Percentiles rank a stretch among this genome's conserved stretches.
Conservation (phyloP, 2,797 vertebrate genomes). For the Neostethus bicornis region DNA sequence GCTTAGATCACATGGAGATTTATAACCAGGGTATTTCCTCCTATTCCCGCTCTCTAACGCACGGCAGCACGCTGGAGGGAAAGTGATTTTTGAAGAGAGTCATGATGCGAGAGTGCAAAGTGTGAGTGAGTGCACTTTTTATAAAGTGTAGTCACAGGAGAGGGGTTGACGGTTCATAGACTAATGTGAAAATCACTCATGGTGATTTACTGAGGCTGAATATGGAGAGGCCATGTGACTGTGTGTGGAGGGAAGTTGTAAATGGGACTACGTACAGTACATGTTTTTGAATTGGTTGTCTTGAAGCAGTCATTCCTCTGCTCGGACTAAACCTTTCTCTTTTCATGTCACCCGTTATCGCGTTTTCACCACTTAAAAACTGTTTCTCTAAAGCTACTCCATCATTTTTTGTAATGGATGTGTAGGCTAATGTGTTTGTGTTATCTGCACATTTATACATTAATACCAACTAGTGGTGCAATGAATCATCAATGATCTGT, state of each 20-base stretch:
- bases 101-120: conserved; percentile 43
- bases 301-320: neutral
- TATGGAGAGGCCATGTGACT: conserved; percentile 6
- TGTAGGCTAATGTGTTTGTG: conserved; percentile 6
- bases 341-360: conserved; percentile 32
- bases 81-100: conserved; percentile 50
- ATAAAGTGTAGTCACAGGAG: conserved; percentile 55
- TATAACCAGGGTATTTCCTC: conserved; percentile 5
- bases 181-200: conserved; percentile 56
- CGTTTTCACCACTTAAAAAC: conserved; percentile 38
- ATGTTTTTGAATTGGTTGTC: neutral
- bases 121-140: conserved; percentile 54
- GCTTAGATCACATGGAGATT: conserved; percentile 4
- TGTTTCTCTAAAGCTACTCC: conserved; percentile 36
- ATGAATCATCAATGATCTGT: too few species aligned
- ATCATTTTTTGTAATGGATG: conserved; percentile 11
- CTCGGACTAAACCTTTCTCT: neutral
- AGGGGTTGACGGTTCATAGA: conserved; percentile 35
- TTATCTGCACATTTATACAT: too few species aligned
- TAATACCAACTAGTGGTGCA: too few species aligned
- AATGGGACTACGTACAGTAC: too few species aligned
- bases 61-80: conserved; percentile 7
- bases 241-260: neutral
- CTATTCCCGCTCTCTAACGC: conserved; percentile 16
- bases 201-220: conserved; percentile 40